A percentile compares a stretch with the other conserved stretches of the same genome.
These are phyloP conservation scores for Hydropsyche betteni DNA, from an alignment of 2,888 invertebrate genomes.

Conservation along the genomic window DNA sequence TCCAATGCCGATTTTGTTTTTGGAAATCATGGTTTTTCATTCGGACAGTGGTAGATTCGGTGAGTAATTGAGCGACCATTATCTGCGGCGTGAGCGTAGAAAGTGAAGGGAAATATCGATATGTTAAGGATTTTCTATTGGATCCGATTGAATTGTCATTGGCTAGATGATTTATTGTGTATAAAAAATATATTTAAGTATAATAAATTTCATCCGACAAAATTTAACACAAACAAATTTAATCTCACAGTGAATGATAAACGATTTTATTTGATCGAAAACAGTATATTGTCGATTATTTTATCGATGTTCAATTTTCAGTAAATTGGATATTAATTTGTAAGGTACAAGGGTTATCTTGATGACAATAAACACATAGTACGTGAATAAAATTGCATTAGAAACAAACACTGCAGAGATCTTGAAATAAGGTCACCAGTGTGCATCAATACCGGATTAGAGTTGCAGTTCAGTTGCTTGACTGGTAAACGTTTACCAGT, in stretches of 20 bases:
- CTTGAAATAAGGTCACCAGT: slow-evolving; percentile 34
- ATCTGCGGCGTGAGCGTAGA: background rate
- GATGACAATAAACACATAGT: background rate
- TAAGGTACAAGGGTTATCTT: background rate
- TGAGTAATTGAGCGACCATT: background rate
- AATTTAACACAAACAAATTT: no score
- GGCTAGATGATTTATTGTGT: no score
- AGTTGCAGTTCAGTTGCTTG: slow-evolving; percentile 25
- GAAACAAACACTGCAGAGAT: background rate
- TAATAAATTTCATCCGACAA: no score
- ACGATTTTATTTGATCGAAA: no score
- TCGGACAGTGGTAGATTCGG: background rate
- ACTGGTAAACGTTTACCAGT: slow-evolving; percentile 34
- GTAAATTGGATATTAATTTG: no score
- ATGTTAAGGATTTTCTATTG: slow-evolving; percentile 4
- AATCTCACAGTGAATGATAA: no score
- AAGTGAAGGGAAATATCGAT: background rate
- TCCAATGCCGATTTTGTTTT: slow-evolving; percentile 13
- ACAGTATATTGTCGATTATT: no score
- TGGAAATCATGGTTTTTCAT: background rate
- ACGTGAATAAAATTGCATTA: background rate
- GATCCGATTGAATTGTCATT: background rate
- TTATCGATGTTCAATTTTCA: no score
- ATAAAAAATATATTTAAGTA: no score
- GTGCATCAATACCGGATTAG: slow-evolving; percentile 34